Evolutionary conservation across 2,888 invertebrate species (phyloP).

Genomic region (Rhabditoides inermis): DNA sequence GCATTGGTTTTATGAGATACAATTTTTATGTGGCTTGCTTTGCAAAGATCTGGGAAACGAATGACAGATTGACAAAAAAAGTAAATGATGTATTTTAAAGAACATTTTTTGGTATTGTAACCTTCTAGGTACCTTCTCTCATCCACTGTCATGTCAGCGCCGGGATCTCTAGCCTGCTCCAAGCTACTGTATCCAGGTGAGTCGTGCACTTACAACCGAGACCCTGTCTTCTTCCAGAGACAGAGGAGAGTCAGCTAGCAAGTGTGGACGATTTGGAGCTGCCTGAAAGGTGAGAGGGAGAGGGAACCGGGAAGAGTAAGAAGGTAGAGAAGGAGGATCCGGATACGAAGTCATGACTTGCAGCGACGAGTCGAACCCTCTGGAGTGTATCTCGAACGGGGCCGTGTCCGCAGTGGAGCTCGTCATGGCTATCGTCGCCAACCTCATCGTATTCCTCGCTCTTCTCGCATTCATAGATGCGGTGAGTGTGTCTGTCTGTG

Average conservation of each 20-base stretch:
- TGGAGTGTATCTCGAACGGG: slow-evolving; percentile 85
- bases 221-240: too few relatives aligned
- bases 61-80: too few relatives aligned
- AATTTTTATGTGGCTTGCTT: too few relatives aligned
- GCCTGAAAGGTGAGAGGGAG: slow-evolving; percentile 22
- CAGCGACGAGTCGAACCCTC: slow-evolving; percentile 67
- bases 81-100: too few relatives aligned
- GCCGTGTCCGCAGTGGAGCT: slow-evolving; percentile 73
- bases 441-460: slow-evolving; percentile 81
- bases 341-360: neutral
- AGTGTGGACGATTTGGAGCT: slow-evolving; percentile 64
- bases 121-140: slow-evolving; percentile 63
- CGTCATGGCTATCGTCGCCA: slow-evolving; percentile 78
- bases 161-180: slow-evolving; percentile 78
- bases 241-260: slow-evolving; percentile 69
- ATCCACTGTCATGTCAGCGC: slow-evolving; percentile 90
- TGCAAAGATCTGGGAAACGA: too few relatives aligned
- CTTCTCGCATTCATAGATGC: slow-evolving; percentile 77
- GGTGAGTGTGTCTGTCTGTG: too few relatives aligned
- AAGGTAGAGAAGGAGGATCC: too few relatives aligned
- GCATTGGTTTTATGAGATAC: too few relatives aligned
- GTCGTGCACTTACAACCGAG: too few relatives aligned
- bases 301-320: neutral
- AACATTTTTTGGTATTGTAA: too few relatives aligned
- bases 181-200: slow-evolving; percentile 83